These are phyloP conservation scores for Beaufortia kweichowensis DNA, from an alignment of 2,113 vertebrate genomes.

Conservation along the genomic window DNA sequence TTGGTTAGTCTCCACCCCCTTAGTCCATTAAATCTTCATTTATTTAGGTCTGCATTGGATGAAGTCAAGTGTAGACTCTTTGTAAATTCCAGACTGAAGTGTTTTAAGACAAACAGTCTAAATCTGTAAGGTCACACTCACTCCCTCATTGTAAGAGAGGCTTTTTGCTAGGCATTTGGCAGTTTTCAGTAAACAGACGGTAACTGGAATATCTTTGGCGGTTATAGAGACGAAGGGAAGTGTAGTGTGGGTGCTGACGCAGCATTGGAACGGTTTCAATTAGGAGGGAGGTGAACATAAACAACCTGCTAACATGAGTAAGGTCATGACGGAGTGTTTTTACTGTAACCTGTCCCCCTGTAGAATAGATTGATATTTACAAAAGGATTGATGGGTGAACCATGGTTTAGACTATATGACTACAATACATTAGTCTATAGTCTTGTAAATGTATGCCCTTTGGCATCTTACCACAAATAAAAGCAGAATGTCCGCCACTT, in stretches of 20 bases:
- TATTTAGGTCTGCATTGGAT: conserved; percentile 34
- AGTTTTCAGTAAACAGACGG: conserved; percentile 52
- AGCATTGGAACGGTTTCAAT: conserved; percentile 36
- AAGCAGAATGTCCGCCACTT: not conserved
- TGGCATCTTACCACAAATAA: conserved; percentile 18
- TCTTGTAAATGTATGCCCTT: not conserved
- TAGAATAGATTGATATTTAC: not conserved
- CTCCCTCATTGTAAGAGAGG: conserved; percentile 14
- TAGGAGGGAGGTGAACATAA: conserved; percentile 20
- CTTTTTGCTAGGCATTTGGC: conserved; percentile 35
- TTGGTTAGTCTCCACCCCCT: not conserved
- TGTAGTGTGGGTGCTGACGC: conserved; percentile 45
- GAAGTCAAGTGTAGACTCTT: conserved; percentile 20
- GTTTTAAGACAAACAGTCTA: conserved; percentile 17
- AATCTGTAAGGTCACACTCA: conserved; percentile 23
- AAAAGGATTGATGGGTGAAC: not conserved
- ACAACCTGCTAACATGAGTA: conserved; percentile 47
- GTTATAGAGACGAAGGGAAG: conserved; percentile 14
- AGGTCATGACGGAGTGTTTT: not conserved
- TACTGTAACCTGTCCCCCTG: not conserved
- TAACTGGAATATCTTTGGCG: conserved; percentile 39
- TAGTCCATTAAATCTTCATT: conserved; percentile 27
- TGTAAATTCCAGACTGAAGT: conserved; percentile 41
- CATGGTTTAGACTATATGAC: no score
- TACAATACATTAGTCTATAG: not conserved